Evolutionary conservation across 2,113 vertebrate genomes (phyloP), one percentile per base, ranked within the genome.

Genomic region (Protomyctophum bolini): DNA sequence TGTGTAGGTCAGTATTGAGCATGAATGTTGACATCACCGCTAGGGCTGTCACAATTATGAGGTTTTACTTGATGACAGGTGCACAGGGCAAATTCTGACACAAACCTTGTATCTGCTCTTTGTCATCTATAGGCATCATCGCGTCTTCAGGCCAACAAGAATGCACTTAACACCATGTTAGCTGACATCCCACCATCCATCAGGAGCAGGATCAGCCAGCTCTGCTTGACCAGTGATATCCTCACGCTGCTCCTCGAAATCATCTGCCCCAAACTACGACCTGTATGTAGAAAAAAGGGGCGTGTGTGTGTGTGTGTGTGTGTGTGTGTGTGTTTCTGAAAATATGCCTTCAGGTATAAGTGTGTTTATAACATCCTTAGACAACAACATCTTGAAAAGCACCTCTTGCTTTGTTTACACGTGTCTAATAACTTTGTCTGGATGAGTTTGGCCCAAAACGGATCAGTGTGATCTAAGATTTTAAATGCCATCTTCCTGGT

Each of bases 191-290:
- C 92, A 0, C 90, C 97, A 0, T 29, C 83, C 2, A 87, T 94
- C 60, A 94, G 95, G 3, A 91, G 91, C 55, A 93, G 93, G 0
- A 69, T 90, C 1, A 89, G 92, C 4, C 87, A 85, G 0, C 94
- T 83, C 77, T 79, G 64, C 11, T 93, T 99, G 0, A 68, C 95
- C 63, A 72, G 97, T 4, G 97, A 98, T 12, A 79, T 94, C 5
- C 95, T 99, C 65, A 95, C 95, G 0, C 88, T 97, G 63, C 94
- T 99, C 10, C 91, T 98, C 47, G 95, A 99, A 69, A 94, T 98
- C 82, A 94, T 99, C 6, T 81, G 93, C 2, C 97, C 97, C 0
- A 97, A 91, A 80, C 92, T 99, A 9, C 90, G 97, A 0, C 97
- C 97, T 0, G 97, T 98, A 89, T 1, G 91, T 80, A 49, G 29